Base-by-base conservation (phyloP, 1,140 invertebrate species). In the Macrocentrus cingulum region DNA sequence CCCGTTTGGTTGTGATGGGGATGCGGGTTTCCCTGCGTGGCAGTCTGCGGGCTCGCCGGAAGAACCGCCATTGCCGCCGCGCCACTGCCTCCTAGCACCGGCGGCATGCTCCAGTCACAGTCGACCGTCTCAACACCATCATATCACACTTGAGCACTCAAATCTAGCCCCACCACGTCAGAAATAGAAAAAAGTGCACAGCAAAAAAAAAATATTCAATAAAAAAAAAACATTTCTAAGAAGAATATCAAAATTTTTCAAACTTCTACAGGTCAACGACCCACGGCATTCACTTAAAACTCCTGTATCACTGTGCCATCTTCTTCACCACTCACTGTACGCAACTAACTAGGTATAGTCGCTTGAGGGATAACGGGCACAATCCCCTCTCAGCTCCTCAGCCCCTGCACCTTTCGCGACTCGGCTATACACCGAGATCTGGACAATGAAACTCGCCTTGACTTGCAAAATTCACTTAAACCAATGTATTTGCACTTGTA, bases 31-130 rank as follows among this genome's bases (percentile, higher is more conserved):
- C 72, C 74, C 68, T 78, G 75, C 59, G 76, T 76, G 66, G 76
- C 77, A 68, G 76, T 77, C 64, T 79, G 75, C 72, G 77, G 76
- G 66, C 74, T 79, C 66, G 77, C 76, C 72, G 77, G 77, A 75
- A 80, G 77, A 59, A 79, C 76, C 72, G 77, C 77, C 77, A 80
- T 80, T 68, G 63, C 53, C 57, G 77, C 69, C 62, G 75, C 75
- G 56, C 69, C 76, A 69, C 77, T 74, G 60, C 74, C 77, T 70
- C 77, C 76, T 80, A 80, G 61, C 66, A 80, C 76, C 67, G 77
- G 76, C 72, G 77, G 75, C 77, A 79, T 80, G 53, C 66, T 71
- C 59, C 15, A 29, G 37, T 42, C 7, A 9, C 16, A 6, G 11
- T 0, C 36, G 37, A 46, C 29, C 37, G n/a, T 18, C 22, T 29